Base-by-base conservation (phyloP, 2,797 vertebrate species). In the Buceros bicornis region DNA sequence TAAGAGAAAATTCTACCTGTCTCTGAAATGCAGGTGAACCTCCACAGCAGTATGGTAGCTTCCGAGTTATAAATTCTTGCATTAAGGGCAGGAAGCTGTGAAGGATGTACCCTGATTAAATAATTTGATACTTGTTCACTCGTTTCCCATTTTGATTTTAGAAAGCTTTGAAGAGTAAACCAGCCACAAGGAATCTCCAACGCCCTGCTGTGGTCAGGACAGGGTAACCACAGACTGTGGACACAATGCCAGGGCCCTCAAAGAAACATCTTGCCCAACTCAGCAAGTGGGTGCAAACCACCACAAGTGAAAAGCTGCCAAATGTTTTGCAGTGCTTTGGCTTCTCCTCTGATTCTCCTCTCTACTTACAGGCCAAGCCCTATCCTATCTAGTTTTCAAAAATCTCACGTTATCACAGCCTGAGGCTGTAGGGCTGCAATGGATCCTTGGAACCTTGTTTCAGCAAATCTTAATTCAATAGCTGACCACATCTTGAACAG, bases 321-420 rank as follows among this genome's bases (percentile, higher is more conserved):
- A 92, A 76, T 0, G 1, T 76, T 92, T 81, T 71, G 40, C 70
- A 86, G 43, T 33, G 48, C 56, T 79, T 93, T 76, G 71, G 58
- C 51, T 92, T 77, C 65, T 50, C 57, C 24, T 89, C 2, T 11
- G 60, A 66, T 57, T 65, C 73, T 84, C 62, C 69, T 11, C 11
- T 50, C 54, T 43, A 29, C 31, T 56, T 40, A 37, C 51, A 67
- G 90, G 33, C 67, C 64, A 82, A 95, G 13, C 35, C 31, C 40
- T 28, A 48, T 26, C 10, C 51, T 72, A 33, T 66, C 81, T 72
- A 37, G 45, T 89, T 92, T 56, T 70, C 73, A 85, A 72, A 40
- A 89, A 74, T 87, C 72, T 89, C 86, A 72, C 60, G 83, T 92
- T 97, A 90, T 95, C 94, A 82, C 61, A 83, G 65, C 90, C 88